Conservation (phyloP, 2,888 invertebrate species). For the Drosophila greeni region DNA sequence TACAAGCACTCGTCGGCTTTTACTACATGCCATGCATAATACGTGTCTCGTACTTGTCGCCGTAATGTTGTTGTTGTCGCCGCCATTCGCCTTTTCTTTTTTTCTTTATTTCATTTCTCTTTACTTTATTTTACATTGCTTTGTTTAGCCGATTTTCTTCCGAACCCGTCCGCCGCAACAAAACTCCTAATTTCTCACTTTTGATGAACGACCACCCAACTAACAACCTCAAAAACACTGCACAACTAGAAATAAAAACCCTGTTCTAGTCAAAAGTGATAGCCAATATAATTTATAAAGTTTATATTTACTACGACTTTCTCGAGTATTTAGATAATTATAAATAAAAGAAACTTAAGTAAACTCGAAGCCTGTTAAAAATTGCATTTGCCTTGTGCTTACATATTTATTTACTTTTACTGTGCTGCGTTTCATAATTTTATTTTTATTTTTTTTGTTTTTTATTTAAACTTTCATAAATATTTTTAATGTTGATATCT, state of each 20-base stretch:
- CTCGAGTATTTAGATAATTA: too few relatives aligned
- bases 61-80: slow-evolving; percentile 52
- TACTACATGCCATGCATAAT: slow-evolving; percentile 56
- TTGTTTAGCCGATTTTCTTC: slow-evolving; percentile 21
- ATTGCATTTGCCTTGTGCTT: too few relatives aligned
- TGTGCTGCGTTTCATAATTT: too few relatives aligned
- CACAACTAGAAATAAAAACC: not conserved
- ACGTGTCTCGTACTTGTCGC: slow-evolving; percentile 75
- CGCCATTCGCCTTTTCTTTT: slow-evolving; percentile 28
- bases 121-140: slow-evolving; percentile 15
- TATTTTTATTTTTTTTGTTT: too few relatives aligned
- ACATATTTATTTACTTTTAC: too few relatives aligned
- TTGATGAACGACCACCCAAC: slow-evolving; percentile 24
- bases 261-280: not conserved
- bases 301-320: not conserved
- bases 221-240: not conserved
- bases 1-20: slow-evolving; percentile 30
- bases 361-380: not conserved
- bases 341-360: too few relatives aligned
- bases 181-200: slow-evolving; percentile 11
- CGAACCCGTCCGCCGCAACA: not conserved
- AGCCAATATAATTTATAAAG: not conserved
- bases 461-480: not conserved
- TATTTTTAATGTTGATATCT: not conserved
- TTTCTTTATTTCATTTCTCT: slow-evolving; percentile 24